Percentiles rank a stretch among this genome's conserved stretches.
Evolutionary conservation across 2,888 invertebrate genomes (phyloP).

Genomic region (Stomorhina lunata): DNA sequence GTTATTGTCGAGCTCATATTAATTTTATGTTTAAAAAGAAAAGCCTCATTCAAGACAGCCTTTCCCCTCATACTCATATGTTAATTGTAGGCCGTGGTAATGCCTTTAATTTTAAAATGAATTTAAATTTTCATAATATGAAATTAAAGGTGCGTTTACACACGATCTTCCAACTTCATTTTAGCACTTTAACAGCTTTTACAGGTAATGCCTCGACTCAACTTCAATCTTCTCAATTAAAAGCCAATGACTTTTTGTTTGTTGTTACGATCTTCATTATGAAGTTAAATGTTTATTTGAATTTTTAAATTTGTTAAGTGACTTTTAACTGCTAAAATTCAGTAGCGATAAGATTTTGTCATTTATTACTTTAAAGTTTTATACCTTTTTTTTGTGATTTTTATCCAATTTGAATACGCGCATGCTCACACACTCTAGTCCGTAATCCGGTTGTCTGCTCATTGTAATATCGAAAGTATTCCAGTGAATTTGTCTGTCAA

Average conservation of each 20-base stretch:
- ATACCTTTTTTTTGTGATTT: background rate
- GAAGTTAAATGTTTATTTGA: conserved; percentile 5
- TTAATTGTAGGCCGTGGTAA: background rate
- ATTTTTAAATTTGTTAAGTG: background rate
- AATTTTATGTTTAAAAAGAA: background rate
- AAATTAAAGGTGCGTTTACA: conserved; percentile 53
- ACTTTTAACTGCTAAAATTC: conserved; percentile 34
- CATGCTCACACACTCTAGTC: conserved; percentile 25
- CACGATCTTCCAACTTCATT: background rate
- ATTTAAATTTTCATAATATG: conserved; percentile 38
- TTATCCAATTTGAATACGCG: conserved; percentile 32
- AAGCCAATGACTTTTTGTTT: conserved; percentile 59
- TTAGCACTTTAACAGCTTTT: background rate
- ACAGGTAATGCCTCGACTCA: conserved; percentile 2
- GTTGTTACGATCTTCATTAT: background rate
- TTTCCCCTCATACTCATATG: background rate
- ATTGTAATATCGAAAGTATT: conserved; percentile 33
- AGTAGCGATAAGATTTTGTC: conserved; percentile 64
- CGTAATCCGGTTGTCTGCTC: background rate
- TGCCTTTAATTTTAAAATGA: background rate
- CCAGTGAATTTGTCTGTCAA: background rate
- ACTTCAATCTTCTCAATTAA: conserved; percentile 41
- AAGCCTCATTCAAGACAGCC: background rate
- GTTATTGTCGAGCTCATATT: conserved; percentile 32
- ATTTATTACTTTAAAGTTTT: conserved; percentile 36